Evolutionary conservation across 2,888 invertebrate species (phyloP).

Genomic region (Gerris lacustris): DNA sequence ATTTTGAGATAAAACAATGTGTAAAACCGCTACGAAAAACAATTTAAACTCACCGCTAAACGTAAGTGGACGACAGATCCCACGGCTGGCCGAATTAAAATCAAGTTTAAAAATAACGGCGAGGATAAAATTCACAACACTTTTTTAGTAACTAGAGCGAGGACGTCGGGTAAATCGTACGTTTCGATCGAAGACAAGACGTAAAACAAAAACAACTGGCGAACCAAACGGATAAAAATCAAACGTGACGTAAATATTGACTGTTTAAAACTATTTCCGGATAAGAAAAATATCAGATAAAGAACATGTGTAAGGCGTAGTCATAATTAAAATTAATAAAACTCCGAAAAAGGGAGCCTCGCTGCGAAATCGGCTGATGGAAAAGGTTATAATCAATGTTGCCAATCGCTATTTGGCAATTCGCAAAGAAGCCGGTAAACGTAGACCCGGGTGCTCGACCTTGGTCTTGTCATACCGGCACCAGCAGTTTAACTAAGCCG

Average conservation of each 20-base stretch:
- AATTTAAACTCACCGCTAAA: not conserved
- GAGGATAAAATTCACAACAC: not conserved
- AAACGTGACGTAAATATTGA: not conserved
- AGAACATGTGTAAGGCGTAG: not conserved
- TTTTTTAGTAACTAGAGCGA: not conserved
- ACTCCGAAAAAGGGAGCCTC: constrained; percentile 5
- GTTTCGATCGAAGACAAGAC: too few relatives aligned
- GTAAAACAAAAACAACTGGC: too few relatives aligned
- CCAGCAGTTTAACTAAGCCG: not conserved
- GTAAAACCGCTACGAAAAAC: not conserved
- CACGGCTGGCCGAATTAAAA: too few relatives aligned
- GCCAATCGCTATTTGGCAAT: not conserved
- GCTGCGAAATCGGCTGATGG: not conserved
- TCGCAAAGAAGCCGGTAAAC: not conserved
- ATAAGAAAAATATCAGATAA: not conserved
- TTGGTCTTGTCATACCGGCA: not conserved
- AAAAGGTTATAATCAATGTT: not conserved
- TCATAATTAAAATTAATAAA: not conserved
- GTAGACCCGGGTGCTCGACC: not conserved
- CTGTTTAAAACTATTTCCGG: not conserved
- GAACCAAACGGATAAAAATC: too few relatives aligned
- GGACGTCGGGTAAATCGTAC: not conserved
- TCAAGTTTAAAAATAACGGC: not conserved
- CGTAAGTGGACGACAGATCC: not conserved
- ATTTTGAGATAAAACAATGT: not conserved